phyloP scores from a whole-genome alignment of 2,113 vertebrate genomes.

The Amblyopsis rosae region DNA sequence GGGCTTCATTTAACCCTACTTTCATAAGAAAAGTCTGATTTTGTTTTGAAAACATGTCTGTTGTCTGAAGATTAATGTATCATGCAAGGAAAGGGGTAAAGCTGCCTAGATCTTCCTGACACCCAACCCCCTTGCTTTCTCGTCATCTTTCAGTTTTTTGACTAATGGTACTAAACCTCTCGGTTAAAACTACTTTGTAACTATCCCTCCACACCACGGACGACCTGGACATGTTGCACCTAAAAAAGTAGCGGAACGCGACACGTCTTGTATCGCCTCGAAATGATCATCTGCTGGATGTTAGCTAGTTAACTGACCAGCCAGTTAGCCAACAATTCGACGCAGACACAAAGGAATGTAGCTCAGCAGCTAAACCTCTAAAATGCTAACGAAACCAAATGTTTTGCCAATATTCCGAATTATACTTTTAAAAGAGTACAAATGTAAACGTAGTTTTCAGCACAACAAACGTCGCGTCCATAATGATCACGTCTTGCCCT shows the following conservation, averaged over 20 bases:
- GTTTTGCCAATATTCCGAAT: no score
- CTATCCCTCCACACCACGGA: constrained; percentile 1
- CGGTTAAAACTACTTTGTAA: not conserved
- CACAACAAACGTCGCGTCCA: not conserved
- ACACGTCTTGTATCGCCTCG: not conserved
- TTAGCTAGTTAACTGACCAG: constrained; percentile 36
- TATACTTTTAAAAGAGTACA: not conserved
- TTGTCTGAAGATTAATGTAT: constrained; percentile 35
- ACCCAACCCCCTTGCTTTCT: not conserved
- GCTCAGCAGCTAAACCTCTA: constrained; percentile 28
- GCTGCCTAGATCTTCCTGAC: constrained; percentile 8
- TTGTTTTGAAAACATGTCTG: constrained; percentile 19
- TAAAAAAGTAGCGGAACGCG: not conserved
- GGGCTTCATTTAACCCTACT: constrained; percentile 12
- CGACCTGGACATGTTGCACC: constrained; percentile 13
- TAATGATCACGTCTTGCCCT: no score
- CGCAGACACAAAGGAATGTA: constrained; percentile 64
- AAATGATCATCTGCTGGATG: constrained; percentile 1
- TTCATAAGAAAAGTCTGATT: not conserved
- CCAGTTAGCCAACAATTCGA: constrained; percentile 38
- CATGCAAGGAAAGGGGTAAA: constrained; percentile 55
- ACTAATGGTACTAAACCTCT: not conserved
- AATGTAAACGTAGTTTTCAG: not conserved
- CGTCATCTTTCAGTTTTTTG: not conserved
- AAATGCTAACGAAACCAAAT: constrained; percentile 33